Evolutionary conservation across 2,113 vertebrate species (phyloP), one percentile per base, ranked within the genome.

Genomic region (Tauraco erythrolophus): DNA sequence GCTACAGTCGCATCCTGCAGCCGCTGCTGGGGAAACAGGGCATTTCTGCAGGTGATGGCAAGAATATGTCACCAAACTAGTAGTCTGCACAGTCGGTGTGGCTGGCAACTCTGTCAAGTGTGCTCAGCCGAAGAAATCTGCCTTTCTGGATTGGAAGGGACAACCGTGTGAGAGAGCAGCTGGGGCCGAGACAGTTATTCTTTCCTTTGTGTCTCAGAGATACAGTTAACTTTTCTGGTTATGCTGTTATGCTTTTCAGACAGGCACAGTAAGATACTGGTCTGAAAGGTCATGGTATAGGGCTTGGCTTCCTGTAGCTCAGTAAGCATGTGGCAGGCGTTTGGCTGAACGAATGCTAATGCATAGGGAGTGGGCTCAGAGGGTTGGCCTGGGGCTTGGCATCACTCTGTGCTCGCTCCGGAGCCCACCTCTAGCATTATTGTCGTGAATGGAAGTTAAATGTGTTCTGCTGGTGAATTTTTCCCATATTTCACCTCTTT

Each of bases 41-140:
- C 84, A 89, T 86, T 95, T 84, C 96, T 96, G 95, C 89, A 96
- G 95, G 92, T 95, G 94, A 96, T 96, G 92, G 96, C 87, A 93
- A 97, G 95, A 97, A 96, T 96, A 95, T 97, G 96, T 96, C 92
- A 96, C 93, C 75, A 91, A 91, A 75, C 51, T 1, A 45, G 82
- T 33, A 4, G 74, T 45, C 43, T 84, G 84, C 61, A 19, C 1
- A 2, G 68, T 14, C 3, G 4, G 45, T 64, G 78, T 4, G 19
- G 39, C 79, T 82, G 91, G 87, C 74, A 24, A 58, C 53, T 57
- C 94, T 94, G 92, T 85, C 92, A 94, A 37, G 69, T 22, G 80
- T 48, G 72, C 31, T 96, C 93, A 95, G 84, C 41, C 1, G 0
- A 41, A 89, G 77, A 56, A 95, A 85, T 65, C 69, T 51, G 58